phyloP scores from a whole-genome alignment of 2,888 invertebrate genomes.

The Isoperla grammatica region DNA sequence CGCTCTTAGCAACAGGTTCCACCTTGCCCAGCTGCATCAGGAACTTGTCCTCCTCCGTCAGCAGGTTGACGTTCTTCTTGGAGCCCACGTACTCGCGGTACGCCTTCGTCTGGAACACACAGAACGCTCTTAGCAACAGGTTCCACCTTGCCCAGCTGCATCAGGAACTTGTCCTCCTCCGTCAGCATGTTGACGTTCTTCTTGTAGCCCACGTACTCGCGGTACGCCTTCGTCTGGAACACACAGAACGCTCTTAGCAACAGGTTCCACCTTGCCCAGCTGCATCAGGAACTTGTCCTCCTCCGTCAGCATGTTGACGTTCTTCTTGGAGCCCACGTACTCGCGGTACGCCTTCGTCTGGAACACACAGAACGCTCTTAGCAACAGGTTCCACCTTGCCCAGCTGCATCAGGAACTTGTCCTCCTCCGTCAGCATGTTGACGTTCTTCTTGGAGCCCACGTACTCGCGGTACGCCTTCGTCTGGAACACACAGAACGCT shows the following conservation, averaged over 20 bases:
- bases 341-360: slow-evolving; percentile 85
- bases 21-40: slow-evolving; percentile 79
- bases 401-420: slow-evolving; percentile 81
- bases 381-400: slow-evolving; percentile 91
- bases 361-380: too few species aligned
- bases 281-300: slow-evolving; percentile 90
- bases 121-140: slow-evolving; percentile 90
- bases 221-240: slow-evolving; percentile 84
- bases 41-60: slow-evolving; percentile 97
- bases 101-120: slow-evolving; percentile 79
- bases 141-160: slow-evolving; percentile 83
- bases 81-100: slow-evolving; percentile 88
- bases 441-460: slow-evolving; percentile 83
- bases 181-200: slow-evolving; percentile 83
- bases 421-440: slow-evolving; percentile 88
- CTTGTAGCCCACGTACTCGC: slow-evolving; percentile 83
- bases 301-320: slow-evolving; percentile 82
- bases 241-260: too few species aligned
- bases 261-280: slow-evolving; percentile 88
- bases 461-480: slow-evolving; percentile 89
- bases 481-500: too few species aligned
- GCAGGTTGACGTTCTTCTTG: slow-evolving; percentile 77
- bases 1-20: slow-evolving; percentile 90
- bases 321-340: slow-evolving; percentile 84
- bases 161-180: slow-evolving; percentile 94